Conservation (phyloP, 2,797 vertebrate genomes). For the Pseudochirops cupreus region DNA sequence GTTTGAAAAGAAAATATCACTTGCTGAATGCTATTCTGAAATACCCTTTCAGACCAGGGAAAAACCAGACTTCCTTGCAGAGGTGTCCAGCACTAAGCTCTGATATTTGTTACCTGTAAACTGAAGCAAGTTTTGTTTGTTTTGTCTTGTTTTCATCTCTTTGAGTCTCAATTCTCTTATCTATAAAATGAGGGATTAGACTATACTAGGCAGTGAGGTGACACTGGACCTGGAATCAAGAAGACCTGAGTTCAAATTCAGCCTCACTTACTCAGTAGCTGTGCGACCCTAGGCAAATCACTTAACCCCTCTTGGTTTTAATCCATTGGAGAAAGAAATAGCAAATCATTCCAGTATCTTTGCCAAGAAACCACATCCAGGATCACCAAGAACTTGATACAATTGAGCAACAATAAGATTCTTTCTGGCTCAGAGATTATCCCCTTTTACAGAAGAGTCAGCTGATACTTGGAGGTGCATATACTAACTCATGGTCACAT, state of each 20-base stretch:
- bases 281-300: background rate
- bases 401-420: background rate
- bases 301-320: background rate
- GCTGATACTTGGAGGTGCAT: background rate
- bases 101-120: background rate
- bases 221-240: background rate
- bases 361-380: background rate
- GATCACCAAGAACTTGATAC: accelerated
- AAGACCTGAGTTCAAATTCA: background rate
- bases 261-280: background rate
- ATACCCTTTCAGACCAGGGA: no score
- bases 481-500: background rate
- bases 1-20: background rate
- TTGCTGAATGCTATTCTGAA: background rate
- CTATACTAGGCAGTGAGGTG: background rate
- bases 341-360: background rate
- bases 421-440: background rate
- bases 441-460: background rate
- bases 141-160: background rate
- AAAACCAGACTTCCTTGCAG: background rate
- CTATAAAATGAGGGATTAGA: background rate
- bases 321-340: background rate
- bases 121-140: background rate
- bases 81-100: background rate
- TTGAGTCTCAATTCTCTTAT: background rate